Conservation (phyloP, 23 tunicate species). For the Aplidium turbinatum region DNA sequence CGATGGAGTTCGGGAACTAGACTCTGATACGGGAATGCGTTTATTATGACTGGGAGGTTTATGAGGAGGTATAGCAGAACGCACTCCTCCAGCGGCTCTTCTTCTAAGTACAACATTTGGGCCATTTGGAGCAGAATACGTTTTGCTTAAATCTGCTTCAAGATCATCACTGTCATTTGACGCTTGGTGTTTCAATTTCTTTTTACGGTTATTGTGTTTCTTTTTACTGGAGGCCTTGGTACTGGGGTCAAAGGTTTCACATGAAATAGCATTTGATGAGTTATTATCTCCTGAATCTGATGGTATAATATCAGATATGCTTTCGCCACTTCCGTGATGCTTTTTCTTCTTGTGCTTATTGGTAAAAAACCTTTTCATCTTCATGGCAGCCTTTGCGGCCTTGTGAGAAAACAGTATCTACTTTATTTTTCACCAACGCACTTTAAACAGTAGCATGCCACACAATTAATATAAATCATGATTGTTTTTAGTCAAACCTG, state of each 20-base stretch:
- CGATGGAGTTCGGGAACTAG: conserved; percentile 67
- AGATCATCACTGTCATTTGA: too few species aligned
- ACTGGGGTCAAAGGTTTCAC: background rate
- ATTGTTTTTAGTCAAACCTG: too few species aligned
- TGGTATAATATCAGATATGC: background rate
- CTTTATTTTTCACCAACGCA: too few species aligned
- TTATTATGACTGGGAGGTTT: background rate
- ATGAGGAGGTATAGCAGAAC: too few species aligned
- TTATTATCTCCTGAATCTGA: background rate
- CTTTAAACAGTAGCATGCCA: too few species aligned
- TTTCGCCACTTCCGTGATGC: background rate
- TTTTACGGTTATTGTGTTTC: background rate
- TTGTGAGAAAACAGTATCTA: too few species aligned
- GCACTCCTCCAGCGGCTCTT: too few species aligned
- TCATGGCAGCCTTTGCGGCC: too few species aligned
- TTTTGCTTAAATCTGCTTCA: background rate
- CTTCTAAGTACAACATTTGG: conserved; percentile 19
- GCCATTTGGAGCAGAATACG: background rate
- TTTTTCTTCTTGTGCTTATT: conserved; percentile 45
- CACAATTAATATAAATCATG: too few species aligned
- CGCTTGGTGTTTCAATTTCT: background rate
- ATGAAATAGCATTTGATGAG: background rate
- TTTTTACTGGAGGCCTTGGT: background rate
- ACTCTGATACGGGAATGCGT: conserved; percentile 68
- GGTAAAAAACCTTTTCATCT: conserved; percentile 63